A percentile compares a stretch with the other conserved stretches of the same genome.
Conservation (phyloP, 2,888 invertebrate species). For the Mechanitis mazaeus region DNA sequence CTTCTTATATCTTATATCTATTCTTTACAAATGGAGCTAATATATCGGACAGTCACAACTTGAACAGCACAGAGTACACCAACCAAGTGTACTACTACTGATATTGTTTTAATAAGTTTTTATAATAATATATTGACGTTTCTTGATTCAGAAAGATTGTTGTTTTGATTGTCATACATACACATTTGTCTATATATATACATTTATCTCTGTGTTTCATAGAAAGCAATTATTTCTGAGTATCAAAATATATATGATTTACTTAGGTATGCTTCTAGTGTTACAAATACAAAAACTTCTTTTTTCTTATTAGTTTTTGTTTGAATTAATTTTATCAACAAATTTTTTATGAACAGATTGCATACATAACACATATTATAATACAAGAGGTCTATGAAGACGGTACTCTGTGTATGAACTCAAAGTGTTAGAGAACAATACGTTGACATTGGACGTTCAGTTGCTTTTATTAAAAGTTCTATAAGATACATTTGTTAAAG, state of each 20-base stretch:
- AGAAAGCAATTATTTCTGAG: too few species aligned
- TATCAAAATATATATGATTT: too few species aligned
- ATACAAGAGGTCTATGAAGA: background rate
- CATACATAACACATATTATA: background rate
- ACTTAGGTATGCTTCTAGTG: too few species aligned
- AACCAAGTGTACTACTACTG: background rate
- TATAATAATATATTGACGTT: background rate
- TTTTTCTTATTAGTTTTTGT: too few species aligned
- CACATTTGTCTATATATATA: too few species aligned
- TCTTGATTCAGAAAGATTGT: too few species aligned
- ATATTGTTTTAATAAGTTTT: background rate
- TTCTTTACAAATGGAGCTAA: constrained; percentile 22
- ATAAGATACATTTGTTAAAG: too few species aligned
- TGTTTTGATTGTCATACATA: too few species aligned
- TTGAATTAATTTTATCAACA: too few species aligned
- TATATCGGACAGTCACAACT: constrained; percentile 22
- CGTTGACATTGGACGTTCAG: constrained; percentile 2
- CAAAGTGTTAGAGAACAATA: background rate
- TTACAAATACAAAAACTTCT: too few species aligned
- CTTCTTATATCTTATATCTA: constrained; percentile 14
- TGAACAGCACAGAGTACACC: constrained; percentile 16
- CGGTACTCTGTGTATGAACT: background rate
- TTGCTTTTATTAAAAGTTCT: background rate
- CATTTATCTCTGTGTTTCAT: too few species aligned
- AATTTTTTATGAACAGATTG: too few species aligned